Conservation (phyloP, 30 jellyfish, hydroid and myxozoan species). For the Morbakka virulenta region DNA sequence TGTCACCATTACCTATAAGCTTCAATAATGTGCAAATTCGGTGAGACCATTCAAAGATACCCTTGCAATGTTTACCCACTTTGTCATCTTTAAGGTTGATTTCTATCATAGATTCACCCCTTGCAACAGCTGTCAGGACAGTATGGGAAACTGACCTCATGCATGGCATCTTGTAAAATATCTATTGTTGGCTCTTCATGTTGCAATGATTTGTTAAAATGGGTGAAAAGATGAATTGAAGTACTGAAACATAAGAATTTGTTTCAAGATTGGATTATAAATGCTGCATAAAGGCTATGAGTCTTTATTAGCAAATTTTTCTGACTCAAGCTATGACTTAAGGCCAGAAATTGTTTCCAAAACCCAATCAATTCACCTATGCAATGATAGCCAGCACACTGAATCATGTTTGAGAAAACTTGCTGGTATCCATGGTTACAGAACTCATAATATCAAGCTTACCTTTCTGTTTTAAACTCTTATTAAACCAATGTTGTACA, state of each 20-base stretch:
- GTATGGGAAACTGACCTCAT: constrained; percentile 26
- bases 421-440: constrained; percentile 39
- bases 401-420: too few species aligned
- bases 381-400: constrained; percentile 70
- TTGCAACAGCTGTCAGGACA: constrained; percentile 17
- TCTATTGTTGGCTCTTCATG: too few species aligned
- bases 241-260: neutral
- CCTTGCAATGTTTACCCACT: neutral
- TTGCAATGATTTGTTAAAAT: too few species aligned
- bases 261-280: constrained; percentile 18
- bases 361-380: constrained; percentile 35
- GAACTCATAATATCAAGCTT: constrained; percentile 41
- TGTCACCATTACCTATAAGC: constrained; percentile 39
- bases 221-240: constrained; percentile 5
- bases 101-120: neutral
- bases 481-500: constrained; percentile 43
- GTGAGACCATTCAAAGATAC: constrained; percentile 15
- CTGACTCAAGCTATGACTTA: constrained; percentile 35
- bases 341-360: constrained; percentile 19
- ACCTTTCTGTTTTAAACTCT: constrained; percentile 40
- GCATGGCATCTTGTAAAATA: constrained; percentile 28
- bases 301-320: constrained; percentile 25
- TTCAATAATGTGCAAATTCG: neutral
- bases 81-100: constrained; percentile 11
- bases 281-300: constrained; percentile 25